Base-by-base conservation (phyloP, 2,797 vertebrate genomes). In the Lepus townsendii region DNA sequence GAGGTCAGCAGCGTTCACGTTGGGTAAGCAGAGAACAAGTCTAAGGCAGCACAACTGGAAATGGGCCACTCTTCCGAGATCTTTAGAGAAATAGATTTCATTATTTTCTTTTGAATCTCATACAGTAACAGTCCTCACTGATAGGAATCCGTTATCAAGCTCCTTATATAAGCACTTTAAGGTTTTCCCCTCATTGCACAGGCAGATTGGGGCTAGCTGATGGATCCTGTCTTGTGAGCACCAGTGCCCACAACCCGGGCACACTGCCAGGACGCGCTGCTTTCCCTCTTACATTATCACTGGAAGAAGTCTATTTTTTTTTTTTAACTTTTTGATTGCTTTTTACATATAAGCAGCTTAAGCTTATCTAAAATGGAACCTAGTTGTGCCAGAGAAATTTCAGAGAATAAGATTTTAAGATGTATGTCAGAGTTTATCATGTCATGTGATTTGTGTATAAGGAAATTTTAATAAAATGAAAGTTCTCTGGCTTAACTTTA, bases 71-170 rank as follows among this genome's bases (percentile, higher is more conserved):
- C 11, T 91, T 84, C 92, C 42, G 60, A 86, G 63, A 71, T 52
- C 30, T 71, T 50, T 12, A 92, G 90, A 94, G 35, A 93, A 96
- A 77, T 72, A 68, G 57, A 77, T 87, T 75, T 93, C 90, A 96
- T 96, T 93, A 79, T 57, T 93, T 93, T 78, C 88, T 94, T 78
- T 68, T 84, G 27, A 88, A 92, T 72, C 4, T n/a, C 69, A 87
- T 95, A 82, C 76, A 80, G 50, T 73, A 86, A 78, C n/a, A 60
- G 83, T 85, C 65, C 14, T 76, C 71, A 30, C 10, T 75, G 63
- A 90, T 17, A 82, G 57, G 91, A 96, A 94, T 63, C 72, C 63
- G 8, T 62, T 83, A 85, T 24, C 76, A 72, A 73, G 30, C 27
- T 68, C 17, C 27, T 72, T 72, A 32, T 3, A 87, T 2, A 57